Evolutionary conservation across 2,797 vertebrate genomes (phyloP).

Genomic region (Schizopygopsis malacanthus): DNA sequence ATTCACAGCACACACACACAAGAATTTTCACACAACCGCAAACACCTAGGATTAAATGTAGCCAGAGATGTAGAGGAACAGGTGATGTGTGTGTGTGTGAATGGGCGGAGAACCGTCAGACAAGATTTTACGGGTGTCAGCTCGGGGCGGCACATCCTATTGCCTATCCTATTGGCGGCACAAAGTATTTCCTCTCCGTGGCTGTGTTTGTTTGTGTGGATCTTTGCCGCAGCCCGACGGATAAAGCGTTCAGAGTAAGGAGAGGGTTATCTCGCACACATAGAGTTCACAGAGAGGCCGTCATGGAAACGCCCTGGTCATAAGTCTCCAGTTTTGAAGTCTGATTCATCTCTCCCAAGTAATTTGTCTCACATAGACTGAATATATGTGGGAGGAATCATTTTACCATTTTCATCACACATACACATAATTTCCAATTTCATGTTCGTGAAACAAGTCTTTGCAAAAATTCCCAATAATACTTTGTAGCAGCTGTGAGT

Average conservation of each 20-base stretch:
- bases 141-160: conserved; percentile 4
- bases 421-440: conserved; percentile 11
- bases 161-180: no score
- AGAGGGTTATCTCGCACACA: conserved; percentile 38
- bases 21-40: conserved; percentile 10
- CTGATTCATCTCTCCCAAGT: conserved; percentile 34
- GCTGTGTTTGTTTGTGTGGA: conserved; percentile 48
- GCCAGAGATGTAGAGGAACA: conserved; percentile 39
- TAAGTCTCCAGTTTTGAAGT: conserved; percentile 4
- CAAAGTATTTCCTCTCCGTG: conserved; percentile 50
- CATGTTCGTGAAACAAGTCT: neutral
- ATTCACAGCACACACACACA: conserved; percentile 21
- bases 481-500: neutral
- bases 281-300: conserved; percentile 22
- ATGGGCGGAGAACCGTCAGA: conserved; percentile 20
- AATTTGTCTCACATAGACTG: conserved; percentile 2
- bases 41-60: neutral
- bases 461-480: neutral
- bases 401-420: neutral
- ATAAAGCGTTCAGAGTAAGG: conserved; percentile 27
- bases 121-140: conserved; percentile 45
- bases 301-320: conserved; percentile 43
- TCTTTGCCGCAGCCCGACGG: conserved; percentile 2
- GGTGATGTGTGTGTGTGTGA: conserved; percentile 46
- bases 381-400: conserved; percentile 22